Evolutionary conservation across 2,113 vertebrate genomes (phyloP).

Genomic region (Dipodomys ordii): DNA sequence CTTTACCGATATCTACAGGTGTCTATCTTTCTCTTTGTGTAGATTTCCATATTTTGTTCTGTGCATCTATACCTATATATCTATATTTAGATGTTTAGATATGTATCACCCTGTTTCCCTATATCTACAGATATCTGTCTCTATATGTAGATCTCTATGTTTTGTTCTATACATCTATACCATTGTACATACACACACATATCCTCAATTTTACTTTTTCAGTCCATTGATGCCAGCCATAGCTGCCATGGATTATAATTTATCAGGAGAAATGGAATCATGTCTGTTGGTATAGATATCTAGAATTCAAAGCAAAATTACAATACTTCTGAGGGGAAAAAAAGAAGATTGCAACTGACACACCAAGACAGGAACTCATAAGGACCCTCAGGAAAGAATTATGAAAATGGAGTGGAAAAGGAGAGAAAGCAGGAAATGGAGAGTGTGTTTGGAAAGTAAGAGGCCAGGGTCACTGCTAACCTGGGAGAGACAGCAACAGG

Average conservation of each 20-base stretch:
- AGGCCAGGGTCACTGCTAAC: not conserved
- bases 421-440: not conserved
- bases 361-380: not conserved
- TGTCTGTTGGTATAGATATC: no score
- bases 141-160: not conserved
- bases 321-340: not conserved
- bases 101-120: not conserved
- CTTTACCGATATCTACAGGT: not conserved
- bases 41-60: not conserved
- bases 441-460: not conserved
- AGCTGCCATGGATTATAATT: not conserved
- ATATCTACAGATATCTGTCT: not conserved
- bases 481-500: not conserved
- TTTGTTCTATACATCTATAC: not conserved
- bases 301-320: not conserved
- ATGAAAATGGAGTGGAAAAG: fast-evolving
- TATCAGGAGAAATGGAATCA: not conserved
- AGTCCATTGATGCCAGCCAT: not conserved
- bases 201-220: not conserved
- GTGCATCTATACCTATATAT: not conserved
- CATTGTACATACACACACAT: not conserved
- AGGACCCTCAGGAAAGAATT: no score
- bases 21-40: not conserved
- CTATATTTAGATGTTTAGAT: not conserved
- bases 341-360: not conserved